A percentile compares a stretch with the other conserved stretches of the same genome.
These are phyloP conservation scores for Phalanger gymnotis DNA, from an alignment of 2,797 vertebrate genomes.

Conservation along the genomic window DNA sequence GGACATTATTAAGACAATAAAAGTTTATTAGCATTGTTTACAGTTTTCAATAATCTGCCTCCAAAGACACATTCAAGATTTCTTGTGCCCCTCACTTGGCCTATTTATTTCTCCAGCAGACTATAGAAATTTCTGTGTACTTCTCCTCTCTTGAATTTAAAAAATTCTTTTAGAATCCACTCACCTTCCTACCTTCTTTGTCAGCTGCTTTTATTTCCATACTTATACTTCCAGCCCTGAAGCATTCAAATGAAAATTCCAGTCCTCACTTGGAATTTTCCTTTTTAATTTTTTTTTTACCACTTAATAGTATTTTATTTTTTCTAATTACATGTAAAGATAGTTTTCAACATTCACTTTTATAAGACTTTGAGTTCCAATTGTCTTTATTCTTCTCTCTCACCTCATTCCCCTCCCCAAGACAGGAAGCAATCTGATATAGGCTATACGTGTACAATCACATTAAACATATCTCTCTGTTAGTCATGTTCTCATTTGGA, in stretches of 20 bases:
- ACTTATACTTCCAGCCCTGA: background rate
- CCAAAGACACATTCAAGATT: background rate
- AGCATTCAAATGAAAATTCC: conserved; percentile 24
- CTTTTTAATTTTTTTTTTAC: too few species aligned
- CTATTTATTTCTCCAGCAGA: background rate
- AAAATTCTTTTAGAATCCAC: background rate
- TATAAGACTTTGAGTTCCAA: too few species aligned
- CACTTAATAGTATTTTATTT: too few species aligned
- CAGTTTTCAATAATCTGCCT: background rate
- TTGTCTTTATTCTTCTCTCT: too few species aligned
- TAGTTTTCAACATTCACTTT: too few species aligned
- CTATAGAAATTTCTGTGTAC: background rate
- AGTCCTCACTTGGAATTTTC: conserved; percentile 10
- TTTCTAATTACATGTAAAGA: too few species aligned
- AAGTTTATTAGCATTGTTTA: background rate
- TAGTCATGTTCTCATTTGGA: background rate
- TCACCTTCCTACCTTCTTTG: background rate
- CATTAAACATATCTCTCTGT: too few species aligned
- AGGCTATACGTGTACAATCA: too few species aligned
- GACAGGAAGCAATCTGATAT: too few species aligned
- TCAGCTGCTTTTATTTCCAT: background rate
- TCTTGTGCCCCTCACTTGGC: background rate
- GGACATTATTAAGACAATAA: background rate
- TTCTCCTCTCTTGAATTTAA: background rate
- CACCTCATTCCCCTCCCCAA: too few species aligned